Base-by-base conservation (phyloP, 2,797 vertebrate genomes). In the Antennarius maculatus region DNA sequence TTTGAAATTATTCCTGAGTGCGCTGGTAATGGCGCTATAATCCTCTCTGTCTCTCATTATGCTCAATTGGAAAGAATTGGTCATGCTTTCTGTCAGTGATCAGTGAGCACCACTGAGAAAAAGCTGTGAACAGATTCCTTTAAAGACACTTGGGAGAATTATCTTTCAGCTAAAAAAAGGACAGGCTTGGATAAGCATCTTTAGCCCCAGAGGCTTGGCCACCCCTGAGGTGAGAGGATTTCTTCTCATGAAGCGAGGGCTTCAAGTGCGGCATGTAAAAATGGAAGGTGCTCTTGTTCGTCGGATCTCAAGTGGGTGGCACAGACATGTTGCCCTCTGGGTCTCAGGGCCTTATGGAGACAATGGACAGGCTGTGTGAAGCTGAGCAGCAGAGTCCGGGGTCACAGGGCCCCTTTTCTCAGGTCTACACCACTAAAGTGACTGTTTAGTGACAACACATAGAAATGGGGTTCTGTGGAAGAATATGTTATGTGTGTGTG, bases 261-360 rank as follows among this genome's bases (percentile, higher is more conserved):
- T 91, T 93, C 81, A 91, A 94, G 92, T 91, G 90, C 82, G 61
- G 81, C 69, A 55, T 91, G 90, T 92, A 93, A 93, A 93, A 93
- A 92, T 92, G 92, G 93, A 93, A 92, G 92, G 87, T 76, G 85
- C 85, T 89, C 76, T 80, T 83, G 91, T 89, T 43, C 90, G 88
- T 89, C 84, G 77, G 80, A 70, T 87, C 75, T 93, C 65, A 86
- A 94, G 92, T 91, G 92, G 91, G 93, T 94, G 92, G 81, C 85
- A 83, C 59, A 65, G 87, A 91, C 86, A 86, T 76, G 77, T 75
- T 87, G 86, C 79, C 84, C 89, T 83, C 87, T 34, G 74, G 85
- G 88, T 86, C 83, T 79, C 6, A 1, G 61, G 66, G 83, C 66
- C 83, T 71, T 61, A 17, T 15, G 71, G 75, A 85, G 89, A 93